Evolutionary conservation across 2,888 invertebrate genomes (phyloP).

Genomic region (Lampropteryx suffumata): DNA sequence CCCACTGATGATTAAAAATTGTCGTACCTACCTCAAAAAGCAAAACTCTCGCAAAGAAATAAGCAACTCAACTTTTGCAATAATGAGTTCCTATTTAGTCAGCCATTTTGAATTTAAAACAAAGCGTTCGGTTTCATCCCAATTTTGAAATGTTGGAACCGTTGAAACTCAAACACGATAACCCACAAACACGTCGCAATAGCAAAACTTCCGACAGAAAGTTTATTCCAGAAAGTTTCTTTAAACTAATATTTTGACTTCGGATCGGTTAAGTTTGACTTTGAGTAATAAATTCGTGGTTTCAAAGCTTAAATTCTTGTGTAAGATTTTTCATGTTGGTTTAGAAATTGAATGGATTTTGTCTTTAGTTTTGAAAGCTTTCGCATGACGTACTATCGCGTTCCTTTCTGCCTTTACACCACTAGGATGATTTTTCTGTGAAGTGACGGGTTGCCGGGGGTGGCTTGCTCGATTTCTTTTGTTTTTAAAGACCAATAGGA

Average conservation of each 20-base stretch:
- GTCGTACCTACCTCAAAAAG: too few relatives aligned
- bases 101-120: conserved; percentile 44
- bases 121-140: conserved; percentile 38
- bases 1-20: too few relatives aligned
- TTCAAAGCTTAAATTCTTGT: conserved; percentile 24
- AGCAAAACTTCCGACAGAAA: conserved; percentile 34
- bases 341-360: conserved; percentile 1
- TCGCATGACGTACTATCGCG: too few relatives aligned
- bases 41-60: too few relatives aligned
- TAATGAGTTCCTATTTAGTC: conserved; percentile 26
- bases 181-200: conserved; percentile 43
- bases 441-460: too few relatives aligned
- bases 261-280: conserved; percentile 41
- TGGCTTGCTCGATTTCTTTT: too few relatives aligned
- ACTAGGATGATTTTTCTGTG: too few relatives aligned
- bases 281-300: conserved; percentile 41
- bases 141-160: conserved; percentile 30
- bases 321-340: conserved; percentile 3
- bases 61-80: conserved; percentile 9
- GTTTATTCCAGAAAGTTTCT: conserved; percentile 34
- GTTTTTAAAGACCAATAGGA: too few relatives aligned
- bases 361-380: neutral
- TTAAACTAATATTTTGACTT: conserved; percentile 48
- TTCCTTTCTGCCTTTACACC: too few relatives aligned
- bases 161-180: conserved; percentile 43